Percentiles rank a stretch among this genome's conserved stretches.
Conservation (phyloP, 2,888 invertebrate species). For the Monopis laevigella region DNA sequence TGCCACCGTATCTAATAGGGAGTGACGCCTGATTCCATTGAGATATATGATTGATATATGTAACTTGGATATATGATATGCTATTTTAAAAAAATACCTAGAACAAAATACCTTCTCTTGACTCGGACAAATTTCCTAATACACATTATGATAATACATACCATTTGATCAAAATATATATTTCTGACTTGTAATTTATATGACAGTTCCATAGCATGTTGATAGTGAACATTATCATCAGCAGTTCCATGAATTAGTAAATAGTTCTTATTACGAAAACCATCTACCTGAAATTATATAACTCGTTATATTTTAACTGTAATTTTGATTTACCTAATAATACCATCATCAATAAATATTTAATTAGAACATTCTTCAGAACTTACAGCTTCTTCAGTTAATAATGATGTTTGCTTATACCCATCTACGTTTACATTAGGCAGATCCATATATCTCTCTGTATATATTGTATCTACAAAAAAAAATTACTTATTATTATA, state of each 20-base stretch:
- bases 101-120: background rate
- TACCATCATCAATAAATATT: too few species aligned
- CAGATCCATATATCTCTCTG: conserved; percentile 95
- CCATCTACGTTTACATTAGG: conserved; percentile 79
- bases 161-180: conserved; percentile 92
- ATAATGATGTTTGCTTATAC: conserved; percentile 80
- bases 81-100: too few species aligned
- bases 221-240: conserved; percentile 97
- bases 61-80: too few species aligned
- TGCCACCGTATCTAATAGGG: too few species aligned
- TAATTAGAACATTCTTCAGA: conserved; percentile 5
- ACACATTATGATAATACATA: too few species aligned
- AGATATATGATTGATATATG: too few species aligned
- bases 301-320: too few species aligned
- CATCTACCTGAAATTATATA: conserved; percentile 40
- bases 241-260: conserved; percentile 94
- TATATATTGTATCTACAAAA: conserved; percentile 90
- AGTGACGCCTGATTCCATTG: too few species aligned
- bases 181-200: conserved; percentile 85
- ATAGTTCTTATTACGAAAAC: conserved; percentile 76
- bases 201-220: conserved; percentile 93
- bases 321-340: too few species aligned
- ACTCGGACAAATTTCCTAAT: too few species aligned
- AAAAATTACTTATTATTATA: background rate
- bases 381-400: conserved; percentile 64